Evolutionary conservation across 2,797 vertebrate genomes (phyloP), one percentile per base, ranked within the genome.

Genomic region (Falco berigora): DNA sequence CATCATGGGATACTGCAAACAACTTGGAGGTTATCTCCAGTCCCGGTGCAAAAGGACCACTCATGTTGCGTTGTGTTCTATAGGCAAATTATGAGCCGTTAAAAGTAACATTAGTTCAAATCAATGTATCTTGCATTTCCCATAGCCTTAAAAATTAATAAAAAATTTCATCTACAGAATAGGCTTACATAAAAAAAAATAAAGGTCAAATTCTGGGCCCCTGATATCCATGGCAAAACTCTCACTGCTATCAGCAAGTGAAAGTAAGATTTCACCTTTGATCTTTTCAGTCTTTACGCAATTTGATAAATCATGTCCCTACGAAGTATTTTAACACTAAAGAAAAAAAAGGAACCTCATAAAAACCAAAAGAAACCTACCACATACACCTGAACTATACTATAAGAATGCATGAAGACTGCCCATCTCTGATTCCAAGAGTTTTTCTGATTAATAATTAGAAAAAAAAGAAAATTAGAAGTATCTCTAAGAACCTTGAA

Each of bases 1-100:
- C 99, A 28, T 99, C 99, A 36, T 99, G 99, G 46, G 99, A 99
- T 79, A 99, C 98, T 34, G 99, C 98, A 94, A 99, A 99, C 53
- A 99, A 95, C 63, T 98, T 98, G 1, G 99, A 97, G 3, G 98
- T 98, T 50, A 99, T 97, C 78, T 99, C 98, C 91, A 99, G 96
- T 4, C 98, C 98, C 0, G 99, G 99, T 83, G 98, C 98, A 92
- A 99, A 99, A 72, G 99, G 99, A 47, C 99, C 98, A 4, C 98
- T 98, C 94, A 99, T 91, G 64, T 92, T 98, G 36, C 99, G 98
- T 91, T 99, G 99, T 16, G 99, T 98, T 98, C 99, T 99, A 97
- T 12, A 95, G 94, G 96, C 38, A 98, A 89, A 96, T 12, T 6
- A 83, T 14, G 22, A 84, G 77, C 83, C 78, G 88, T 97, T 93